Base-by-base conservation (phyloP, 2,797 vertebrate genomes). In the Megalops cyprinoides region DNA sequence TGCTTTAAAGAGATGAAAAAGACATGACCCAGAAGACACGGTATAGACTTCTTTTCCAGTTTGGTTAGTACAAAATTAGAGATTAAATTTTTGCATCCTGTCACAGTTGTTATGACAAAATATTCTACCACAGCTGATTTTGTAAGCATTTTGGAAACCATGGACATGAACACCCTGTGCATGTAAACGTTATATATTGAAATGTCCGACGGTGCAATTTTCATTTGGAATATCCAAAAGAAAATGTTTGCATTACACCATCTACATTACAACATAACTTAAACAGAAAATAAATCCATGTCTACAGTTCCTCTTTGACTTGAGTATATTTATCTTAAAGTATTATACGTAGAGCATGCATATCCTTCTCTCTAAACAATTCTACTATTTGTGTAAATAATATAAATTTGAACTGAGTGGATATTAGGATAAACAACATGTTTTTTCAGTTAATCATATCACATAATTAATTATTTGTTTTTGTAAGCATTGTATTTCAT, bases 261-360 rank as follows among this genome's bases (percentile, higher is more conserved):
- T 28, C 34, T 76, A n/a, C 49, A 81, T 15, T 20, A 14, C 46
- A 62, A 46, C 67, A 73, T 12, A 76, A 58, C 31, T 10, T n/a
- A 31, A 60, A 23, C 23, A 12, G 44, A 76, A 81, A 51, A 15
- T 42, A 25, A 76, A 25, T 20, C 69, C 37, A 48, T 62, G 51
- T 62, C 39, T 56, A 31, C 48, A 49, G 8, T 79, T 79, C 20
- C 31, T n/a, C 53, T 58, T 34, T 7, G 49, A 79, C 31, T 55
- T 79, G 67, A 14, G 51, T 53, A 53, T 53, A 79, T 55, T 25
- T 60, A 60, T 51, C 56, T 76, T 25, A 81, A 20, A 60, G 60
- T 46, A 56, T 81, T 65, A 37, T 53, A 69, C 37, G 37, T 42
- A 76, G 34, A 42, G 48, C 80, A 81, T 76, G 80, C 80, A 42